Percentiles rank a stretch among this genome's conserved stretches.
Conservation (phyloP, 1,140 invertebrate genomes). For the Tetragonula clypearis region DNA sequence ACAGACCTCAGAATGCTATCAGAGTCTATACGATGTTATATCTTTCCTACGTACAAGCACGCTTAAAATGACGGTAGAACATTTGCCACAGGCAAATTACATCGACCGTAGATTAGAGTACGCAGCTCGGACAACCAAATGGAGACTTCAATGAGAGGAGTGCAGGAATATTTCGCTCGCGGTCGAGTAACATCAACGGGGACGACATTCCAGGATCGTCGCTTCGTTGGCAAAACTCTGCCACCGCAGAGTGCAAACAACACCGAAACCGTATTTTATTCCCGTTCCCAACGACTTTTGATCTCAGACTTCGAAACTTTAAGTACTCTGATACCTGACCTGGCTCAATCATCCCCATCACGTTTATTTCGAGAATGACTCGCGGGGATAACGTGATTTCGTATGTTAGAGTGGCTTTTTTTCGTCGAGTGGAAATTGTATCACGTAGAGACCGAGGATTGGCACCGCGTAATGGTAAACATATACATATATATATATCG, state of each 20-base stretch:
- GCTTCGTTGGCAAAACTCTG: background rate
- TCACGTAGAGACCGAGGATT: background rate
- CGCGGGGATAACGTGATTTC: background rate
- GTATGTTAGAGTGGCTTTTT: background rate
- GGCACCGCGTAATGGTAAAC: background rate
- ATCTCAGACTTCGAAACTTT: background rate
- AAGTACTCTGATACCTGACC: background rate
- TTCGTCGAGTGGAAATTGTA: background rate
- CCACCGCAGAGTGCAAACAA: background rate
- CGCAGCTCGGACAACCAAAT: background rate
- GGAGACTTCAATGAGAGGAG: background rate
- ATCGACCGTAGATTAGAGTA: background rate
- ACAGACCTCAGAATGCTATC: background rate
- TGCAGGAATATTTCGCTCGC: background rate
- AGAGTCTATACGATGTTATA: background rate
- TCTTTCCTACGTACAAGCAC: background rate
- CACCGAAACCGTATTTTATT: slow-evolving; percentile 2
- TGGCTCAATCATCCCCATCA: background rate
- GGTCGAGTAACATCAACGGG: background rate
- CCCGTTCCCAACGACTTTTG: background rate
- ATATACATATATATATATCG: background rate
- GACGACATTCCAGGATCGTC: background rate
- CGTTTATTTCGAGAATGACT: background rate
- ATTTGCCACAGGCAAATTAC: background rate
- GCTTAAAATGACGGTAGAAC: background rate